These are phyloP conservation scores for Amblyopsis hoosieri DNA, from an alignment of 2,797 vertebrate species.

Conservation along the genomic window DNA sequence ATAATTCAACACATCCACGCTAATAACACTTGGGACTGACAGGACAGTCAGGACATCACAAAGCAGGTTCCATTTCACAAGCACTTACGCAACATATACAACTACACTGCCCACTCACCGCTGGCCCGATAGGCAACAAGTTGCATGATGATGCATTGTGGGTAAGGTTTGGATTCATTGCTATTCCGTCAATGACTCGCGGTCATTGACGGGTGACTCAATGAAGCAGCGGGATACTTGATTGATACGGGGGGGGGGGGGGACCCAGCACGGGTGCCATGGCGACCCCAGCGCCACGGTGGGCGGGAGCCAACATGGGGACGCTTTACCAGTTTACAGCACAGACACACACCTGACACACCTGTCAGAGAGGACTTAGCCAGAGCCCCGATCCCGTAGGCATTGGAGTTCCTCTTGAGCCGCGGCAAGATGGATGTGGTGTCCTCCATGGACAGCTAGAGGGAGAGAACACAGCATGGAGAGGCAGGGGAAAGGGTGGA, in stretches of 20 bases:
- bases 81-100: slow-evolving; percentile 64
- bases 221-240: slow-evolving; percentile 57
- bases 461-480: slow-evolving; percentile 63
- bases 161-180: slow-evolving; percentile 50
- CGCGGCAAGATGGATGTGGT: slow-evolving; percentile 98
- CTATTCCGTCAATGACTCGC: slow-evolving; percentile 74
- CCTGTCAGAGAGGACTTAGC: slow-evolving; percentile 99
- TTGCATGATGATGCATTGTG: slow-evolving; percentile 54
- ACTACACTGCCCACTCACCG: slow-evolving; percentile 70
- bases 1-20: slow-evolving; percentile 55
- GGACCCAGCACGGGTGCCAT: slow-evolving; percentile 82
- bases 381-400: slow-evolving; percentile 97
- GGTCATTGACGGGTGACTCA: slow-evolving; percentile 76
- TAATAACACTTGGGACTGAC: slow-evolving; percentile 44
- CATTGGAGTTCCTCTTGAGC: slow-evolving; percentile 95
- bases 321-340: slow-evolving; percentile 77
- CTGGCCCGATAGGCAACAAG: slow-evolving; percentile 69
- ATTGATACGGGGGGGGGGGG: slow-evolving; percentile 16
- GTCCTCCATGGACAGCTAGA: slow-evolving; percentile 98
- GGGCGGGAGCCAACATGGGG: slow-evolving; percentile 81
- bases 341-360: slow-evolving; percentile 88
- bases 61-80: slow-evolving; percentile 55
- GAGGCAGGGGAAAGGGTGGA: slow-evolving; percentile 38
- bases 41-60: slow-evolving; percentile 51
- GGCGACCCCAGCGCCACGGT: slow-evolving; percentile 70